phyloP scores from a whole-genome alignment of 2,888 invertebrate genomes.

The Sarcophaga subvicina region DNA sequence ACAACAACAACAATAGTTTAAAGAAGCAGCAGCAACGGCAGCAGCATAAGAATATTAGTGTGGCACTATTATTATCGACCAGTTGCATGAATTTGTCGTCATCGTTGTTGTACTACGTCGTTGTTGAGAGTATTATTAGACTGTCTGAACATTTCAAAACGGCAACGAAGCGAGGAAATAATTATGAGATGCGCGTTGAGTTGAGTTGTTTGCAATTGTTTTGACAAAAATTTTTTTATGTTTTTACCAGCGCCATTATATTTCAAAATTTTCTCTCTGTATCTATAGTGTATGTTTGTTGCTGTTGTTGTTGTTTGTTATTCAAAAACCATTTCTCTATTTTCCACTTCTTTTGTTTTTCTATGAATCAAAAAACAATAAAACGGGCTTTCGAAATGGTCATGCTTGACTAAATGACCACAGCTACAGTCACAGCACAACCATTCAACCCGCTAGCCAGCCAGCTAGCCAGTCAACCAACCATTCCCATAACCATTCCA shows the following conservation, averaged over 20 bases:
- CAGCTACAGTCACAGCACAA: conserved; percentile 25
- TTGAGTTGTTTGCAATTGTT: conserved; percentile 70
- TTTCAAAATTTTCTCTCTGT: not conserved
- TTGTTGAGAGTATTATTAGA: conserved; percentile 68
- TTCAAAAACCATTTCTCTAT: conserved; percentile 41
- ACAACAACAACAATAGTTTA: not conserved
- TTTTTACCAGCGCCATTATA: conserved; percentile 21
- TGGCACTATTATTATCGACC: conserved; percentile 17
- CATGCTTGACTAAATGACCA: conserved; percentile 54
- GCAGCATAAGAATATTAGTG: conserved; percentile 7
- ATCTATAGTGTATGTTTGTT: not conserved
- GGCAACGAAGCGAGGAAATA: conserved; percentile 72
- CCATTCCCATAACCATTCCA: not conserved
- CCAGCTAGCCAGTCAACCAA: not conserved
- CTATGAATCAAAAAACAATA: not conserved
- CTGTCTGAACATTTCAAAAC: conserved; percentile 73
- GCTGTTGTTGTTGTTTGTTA: conserved; percentile 12
- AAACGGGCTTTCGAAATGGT: conserved; percentile 58
- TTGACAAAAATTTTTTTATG: conserved; percentile 53
- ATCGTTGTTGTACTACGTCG: not conserved
- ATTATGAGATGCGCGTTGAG: conserved; percentile 73
- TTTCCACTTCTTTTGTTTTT: conserved; percentile 49
- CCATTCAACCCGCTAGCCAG: not conserved
- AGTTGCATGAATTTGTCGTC: conserved; percentile 67
- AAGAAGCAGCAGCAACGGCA: not conserved